Evolutionary conservation across 2,113 vertebrate genomes (phyloP).

Genomic region (Cynocephalus volans): DNA sequence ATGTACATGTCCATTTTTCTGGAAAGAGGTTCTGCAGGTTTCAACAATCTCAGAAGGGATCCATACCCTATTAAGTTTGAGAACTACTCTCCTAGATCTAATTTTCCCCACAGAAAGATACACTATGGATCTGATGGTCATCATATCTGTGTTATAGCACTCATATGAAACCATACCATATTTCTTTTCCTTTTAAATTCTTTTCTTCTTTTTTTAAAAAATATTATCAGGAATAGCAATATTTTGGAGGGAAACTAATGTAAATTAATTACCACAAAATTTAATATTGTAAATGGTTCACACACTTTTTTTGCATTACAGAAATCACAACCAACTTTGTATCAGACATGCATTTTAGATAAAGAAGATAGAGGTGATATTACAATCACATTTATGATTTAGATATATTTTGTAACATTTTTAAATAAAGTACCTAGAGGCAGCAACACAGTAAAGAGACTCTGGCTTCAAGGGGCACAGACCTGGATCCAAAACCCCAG

Average conservation of each 20-base stretch:
- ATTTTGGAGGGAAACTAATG: neutral
- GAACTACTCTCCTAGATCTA: neutral
- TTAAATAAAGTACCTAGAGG: neutral
- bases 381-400: neutral
- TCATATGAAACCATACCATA: neutral
- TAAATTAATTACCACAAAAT: neutral
- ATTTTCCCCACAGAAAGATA: neutral
- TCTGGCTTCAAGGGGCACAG: neutral
- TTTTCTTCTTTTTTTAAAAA: neutral
- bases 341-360: neutral
- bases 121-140: neutral
- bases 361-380: neutral
- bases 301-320: neutral
- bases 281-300: neutral
- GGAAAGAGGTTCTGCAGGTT: neutral
- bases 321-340: neutral
- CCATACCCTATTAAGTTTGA: neutral
- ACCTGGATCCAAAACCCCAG: neutral
- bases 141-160: neutral
- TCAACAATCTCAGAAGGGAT: neutral
- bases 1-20: neutral
- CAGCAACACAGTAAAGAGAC: neutral
- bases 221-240: neutral
- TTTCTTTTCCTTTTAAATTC: neutral
- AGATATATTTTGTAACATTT: neutral